Percentiles rank a stretch among this genome's conserved stretches.
Evolutionary conservation across 2,113 vertebrate genomes (phyloP).

Genomic region (Chunga burmeisteri): DNA sequence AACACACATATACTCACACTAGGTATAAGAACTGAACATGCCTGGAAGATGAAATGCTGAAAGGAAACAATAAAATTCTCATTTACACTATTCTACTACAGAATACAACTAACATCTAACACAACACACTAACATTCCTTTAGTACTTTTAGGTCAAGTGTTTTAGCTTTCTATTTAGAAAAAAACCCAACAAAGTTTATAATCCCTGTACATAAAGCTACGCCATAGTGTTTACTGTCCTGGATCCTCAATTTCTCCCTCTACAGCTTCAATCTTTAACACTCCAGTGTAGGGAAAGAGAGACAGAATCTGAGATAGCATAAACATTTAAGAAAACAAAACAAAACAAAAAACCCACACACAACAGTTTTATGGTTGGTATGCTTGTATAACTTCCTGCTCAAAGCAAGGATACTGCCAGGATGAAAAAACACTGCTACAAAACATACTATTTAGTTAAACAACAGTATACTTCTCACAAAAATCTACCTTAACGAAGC

Average conservation of each 20-base stretch:
- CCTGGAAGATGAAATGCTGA: not conserved
- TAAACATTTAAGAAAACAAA: not conserved
- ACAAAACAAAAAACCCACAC: not conserved
- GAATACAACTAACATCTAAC: not conserved
- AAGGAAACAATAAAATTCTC: not conserved
- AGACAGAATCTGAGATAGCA: not conserved
- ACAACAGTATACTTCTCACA: not conserved
- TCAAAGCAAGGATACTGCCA: not conserved
- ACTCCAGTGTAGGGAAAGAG: not conserved
- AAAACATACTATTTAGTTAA: conserved; percentile 9
- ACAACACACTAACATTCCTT: not conserved
- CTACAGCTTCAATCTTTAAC: not conserved
- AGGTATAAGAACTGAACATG: not conserved
- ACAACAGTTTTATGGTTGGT: not conserved
- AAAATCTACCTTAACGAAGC: not conserved
- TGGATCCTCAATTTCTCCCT: not conserved
- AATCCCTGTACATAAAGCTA: not conserved
- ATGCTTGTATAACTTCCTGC: not conserved
- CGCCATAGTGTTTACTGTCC: not conserved
- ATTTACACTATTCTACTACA: not conserved
- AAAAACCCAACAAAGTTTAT: not conserved
- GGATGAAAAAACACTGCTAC: not conserved
- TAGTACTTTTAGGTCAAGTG: not conserved
- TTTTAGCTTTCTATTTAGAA: not conserved
- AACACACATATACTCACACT: not conserved